Conservation (phyloP, 2,888 invertebrate genomes). For the Drosophila picticornis region DNA sequence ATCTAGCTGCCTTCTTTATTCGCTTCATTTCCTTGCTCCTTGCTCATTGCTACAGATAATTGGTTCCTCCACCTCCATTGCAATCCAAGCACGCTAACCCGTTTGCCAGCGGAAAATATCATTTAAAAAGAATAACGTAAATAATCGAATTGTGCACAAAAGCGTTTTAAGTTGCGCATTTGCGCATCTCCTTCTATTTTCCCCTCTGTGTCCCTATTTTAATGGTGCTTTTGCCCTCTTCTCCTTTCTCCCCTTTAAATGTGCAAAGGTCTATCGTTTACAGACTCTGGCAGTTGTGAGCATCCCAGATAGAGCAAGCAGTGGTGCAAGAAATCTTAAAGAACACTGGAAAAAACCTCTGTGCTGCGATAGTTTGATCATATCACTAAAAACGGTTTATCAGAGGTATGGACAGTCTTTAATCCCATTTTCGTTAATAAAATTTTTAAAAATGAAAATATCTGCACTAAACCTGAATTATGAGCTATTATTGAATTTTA, state of each 20-base stretch:
- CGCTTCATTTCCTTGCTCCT: conserved; percentile 29
- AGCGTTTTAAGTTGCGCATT: conserved; percentile 60
- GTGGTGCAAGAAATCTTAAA: background rate
- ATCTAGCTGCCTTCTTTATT: background rate
- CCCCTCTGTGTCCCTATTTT: background rate
- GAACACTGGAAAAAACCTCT: background rate
- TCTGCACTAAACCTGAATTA: background rate
- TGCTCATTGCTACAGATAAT: conserved; percentile 63
- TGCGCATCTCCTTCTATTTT: conserved; percentile 4
- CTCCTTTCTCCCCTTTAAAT: conserved; percentile 22
- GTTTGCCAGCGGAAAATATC: conserved; percentile 67
- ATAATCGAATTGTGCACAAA: conserved; percentile 82
- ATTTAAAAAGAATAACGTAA: conserved; percentile 75
- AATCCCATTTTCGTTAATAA: background rate
- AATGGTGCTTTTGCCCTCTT: conserved; percentile 22
- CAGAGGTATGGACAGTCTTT: background rate
- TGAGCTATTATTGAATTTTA: background rate
- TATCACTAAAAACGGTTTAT: background rate
- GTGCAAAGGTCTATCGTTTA: background rate
- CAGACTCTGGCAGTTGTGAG: background rate
- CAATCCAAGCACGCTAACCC: conserved; percentile 48
- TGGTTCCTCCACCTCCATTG: conserved; percentile 56
- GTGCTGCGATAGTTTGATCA: background rate
- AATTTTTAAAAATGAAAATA: background rate
- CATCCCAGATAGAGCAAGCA: background rate